Evolutionary conservation across 2,113 vertebrate genomes (phyloP).

Genomic region (Megaptera novaeangliae): DNA sequence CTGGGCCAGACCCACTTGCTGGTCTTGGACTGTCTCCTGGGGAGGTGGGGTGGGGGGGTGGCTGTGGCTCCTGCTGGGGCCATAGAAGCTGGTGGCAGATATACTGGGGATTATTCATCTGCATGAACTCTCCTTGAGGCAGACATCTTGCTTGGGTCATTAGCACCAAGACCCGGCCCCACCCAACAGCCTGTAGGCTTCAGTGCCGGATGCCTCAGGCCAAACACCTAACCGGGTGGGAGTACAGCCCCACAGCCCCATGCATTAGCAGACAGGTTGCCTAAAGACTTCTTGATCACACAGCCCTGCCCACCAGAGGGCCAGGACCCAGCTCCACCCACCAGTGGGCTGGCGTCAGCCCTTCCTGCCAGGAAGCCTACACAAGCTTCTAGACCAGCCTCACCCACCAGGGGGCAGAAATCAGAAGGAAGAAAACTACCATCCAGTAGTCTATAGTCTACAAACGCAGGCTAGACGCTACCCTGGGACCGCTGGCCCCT

Average conservation of each 20-base stretch:
- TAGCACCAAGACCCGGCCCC: neutral
- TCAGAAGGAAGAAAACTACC: neutral
- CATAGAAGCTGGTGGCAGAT: neutral
- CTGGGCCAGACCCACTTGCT: neutral
- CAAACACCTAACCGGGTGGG: neutral
- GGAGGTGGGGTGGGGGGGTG: neutral
- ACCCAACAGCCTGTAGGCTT: neutral
- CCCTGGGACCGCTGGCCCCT: neutral
- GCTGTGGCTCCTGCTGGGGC: neutral
- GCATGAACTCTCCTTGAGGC: neutral
- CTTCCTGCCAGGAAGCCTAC: neutral
- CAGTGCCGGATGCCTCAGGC: neutral
- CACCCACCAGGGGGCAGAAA: neutral
- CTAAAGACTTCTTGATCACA: neutral
- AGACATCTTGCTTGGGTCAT: neutral
- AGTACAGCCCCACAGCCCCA: neutral
- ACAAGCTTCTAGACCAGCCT: neutral
- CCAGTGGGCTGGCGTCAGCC: neutral
- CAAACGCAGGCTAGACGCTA: neutral
- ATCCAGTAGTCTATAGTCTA: neutral
- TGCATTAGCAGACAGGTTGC: no score
- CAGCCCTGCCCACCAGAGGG: neutral
- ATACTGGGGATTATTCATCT: neutral
- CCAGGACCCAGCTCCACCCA: neutral
- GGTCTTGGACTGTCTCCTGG: neutral